Percentiles rank a stretch among this genome's conserved stretches.
These are phyloP conservation scores for Ploceus nigricollis DNA, from an alignment of 2,113 vertebrate species.

Conservation along the genomic window DNA sequence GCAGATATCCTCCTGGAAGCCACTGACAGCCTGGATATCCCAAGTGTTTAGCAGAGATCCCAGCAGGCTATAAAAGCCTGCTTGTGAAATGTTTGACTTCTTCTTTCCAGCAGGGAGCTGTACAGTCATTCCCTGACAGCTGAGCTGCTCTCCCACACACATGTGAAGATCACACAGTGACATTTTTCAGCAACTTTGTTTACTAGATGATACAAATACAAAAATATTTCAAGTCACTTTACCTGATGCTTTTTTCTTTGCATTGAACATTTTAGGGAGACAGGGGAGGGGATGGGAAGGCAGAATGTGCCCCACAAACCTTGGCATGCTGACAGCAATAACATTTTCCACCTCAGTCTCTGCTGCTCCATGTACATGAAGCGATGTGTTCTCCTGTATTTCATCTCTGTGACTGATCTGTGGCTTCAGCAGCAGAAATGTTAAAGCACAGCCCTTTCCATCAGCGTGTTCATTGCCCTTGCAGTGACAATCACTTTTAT, in stretches of 20 bases:
- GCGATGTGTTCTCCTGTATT: not conserved
- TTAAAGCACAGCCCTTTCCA: not conserved
- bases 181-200: conserved; percentile 41
- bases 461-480: not conserved
- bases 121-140: conserved; percentile 46
- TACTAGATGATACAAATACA: conserved; percentile 34
- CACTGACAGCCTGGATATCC: not conserved
- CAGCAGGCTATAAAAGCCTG: not conserved
- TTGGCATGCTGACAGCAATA: not conserved
- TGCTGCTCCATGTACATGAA: not conserved
- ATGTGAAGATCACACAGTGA: not conserved
- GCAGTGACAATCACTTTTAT: not conserved
- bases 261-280: not conserved
- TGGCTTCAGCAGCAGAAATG: not conserved
- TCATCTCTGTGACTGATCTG: not conserved
- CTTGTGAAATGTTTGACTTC: not conserved
- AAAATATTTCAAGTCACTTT: not conserved
- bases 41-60: not conserved
- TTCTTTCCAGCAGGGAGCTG: conserved; percentile 10
- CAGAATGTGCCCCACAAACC: not conserved
- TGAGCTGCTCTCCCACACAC: conserved; percentile 10
- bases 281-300: not conserved
- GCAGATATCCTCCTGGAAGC: conserved; percentile 15
- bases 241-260: not conserved
- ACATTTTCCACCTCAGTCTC: not conserved